Conservation (phyloP, 2,888 invertebrate species). For the Agrilus biguttatus region DNA sequence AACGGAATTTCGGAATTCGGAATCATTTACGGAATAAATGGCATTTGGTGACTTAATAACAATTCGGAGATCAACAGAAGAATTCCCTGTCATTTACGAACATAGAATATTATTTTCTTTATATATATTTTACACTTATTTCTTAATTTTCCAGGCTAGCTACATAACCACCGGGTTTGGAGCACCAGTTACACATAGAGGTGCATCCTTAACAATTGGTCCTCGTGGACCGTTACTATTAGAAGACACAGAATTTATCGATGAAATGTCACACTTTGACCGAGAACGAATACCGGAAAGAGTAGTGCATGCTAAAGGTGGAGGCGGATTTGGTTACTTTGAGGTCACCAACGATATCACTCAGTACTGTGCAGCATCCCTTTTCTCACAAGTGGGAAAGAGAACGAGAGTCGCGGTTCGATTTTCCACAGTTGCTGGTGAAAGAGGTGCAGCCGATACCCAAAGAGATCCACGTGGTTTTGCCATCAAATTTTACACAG, state of each 20-base stretch:
- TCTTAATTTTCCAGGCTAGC: too few species aligned
- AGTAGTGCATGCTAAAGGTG: conserved; percentile 93
- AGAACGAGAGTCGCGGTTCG: conserved; percentile 61
- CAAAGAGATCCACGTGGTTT: conserved; percentile 85
- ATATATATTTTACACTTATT: too few species aligned
- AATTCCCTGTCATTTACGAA: too few species aligned
- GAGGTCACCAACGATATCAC: conserved; percentile 78
- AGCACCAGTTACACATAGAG: conserved; percentile 64
- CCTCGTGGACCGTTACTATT: conserved; percentile 73
- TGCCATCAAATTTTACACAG: conserved; percentile 85
- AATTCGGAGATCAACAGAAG: too few species aligned
- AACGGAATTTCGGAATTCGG: too few species aligned
- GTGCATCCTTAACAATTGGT: conserved; percentile 71
- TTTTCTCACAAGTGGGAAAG: conserved; percentile 66
- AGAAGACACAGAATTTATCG: conserved; percentile 68
- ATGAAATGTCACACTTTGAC: conserved; percentile 71
- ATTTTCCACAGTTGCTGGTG: conserved; percentile 79
- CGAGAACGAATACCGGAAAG: conserved; percentile 91
- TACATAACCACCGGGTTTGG: conserved; percentile 60
- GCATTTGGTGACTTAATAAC: too few species aligned
- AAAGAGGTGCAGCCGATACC: conserved; percentile 82
- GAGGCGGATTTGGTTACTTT: conserved; percentile 74
- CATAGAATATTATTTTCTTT: too few species aligned
- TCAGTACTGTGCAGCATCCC: conserved; percentile 61
- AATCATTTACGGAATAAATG: too few species aligned